Evolutionary conservation across 2,888 invertebrate genomes (phyloP), one percentile per base, ranked within the genome.

Genomic region (Mantis religiosa): DNA sequence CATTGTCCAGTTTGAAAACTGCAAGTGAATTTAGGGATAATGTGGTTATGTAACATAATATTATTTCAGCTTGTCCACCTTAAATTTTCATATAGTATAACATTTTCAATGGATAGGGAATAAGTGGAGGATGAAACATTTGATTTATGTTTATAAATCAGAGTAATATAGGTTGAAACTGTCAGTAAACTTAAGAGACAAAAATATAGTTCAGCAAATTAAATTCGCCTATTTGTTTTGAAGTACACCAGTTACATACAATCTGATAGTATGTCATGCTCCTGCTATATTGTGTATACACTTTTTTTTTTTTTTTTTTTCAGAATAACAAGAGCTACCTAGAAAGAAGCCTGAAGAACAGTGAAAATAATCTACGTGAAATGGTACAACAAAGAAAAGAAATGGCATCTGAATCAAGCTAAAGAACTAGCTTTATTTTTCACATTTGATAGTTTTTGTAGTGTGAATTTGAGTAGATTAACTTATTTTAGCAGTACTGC

Each of bases 301-400:
- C 41, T 28, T 47, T 85, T 90, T 87, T 89, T 89, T 87, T 88
- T n/a, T n/a, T n/a, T n/a, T n/a, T 90, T 28, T 93, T 94, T 81
- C 93, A 96, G 93, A 95, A 94, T 90, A 97, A 95, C 91, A 98
- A 97, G 93, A 93, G 94, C n/a, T 97, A 97, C 92, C 94, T 98
- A 91, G 97, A 97, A 92, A 95, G 95, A 91, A 97, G 95, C 92
- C 93, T 98, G 90, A 97, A 97, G 92, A 98, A 98, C 92, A 96
- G 97, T 92, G 97, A 97, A 93, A 96, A 97, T 92, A 97, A 97
- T 92, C 94, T 98, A 85, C 94, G 98, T 91, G 98, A 98, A 94
- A 95, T 98, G 95, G 96, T 97, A 0, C 95, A 96, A 91, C 96
- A 95, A 91, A 94, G 95, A 90, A 96, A 95, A 92, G 94, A 94